Percentiles rank a stretch among this genome's conserved stretches.
Conservation (phyloP, 2,888 invertebrate genomes). For the Dicyrtoma fusca region DNA sequence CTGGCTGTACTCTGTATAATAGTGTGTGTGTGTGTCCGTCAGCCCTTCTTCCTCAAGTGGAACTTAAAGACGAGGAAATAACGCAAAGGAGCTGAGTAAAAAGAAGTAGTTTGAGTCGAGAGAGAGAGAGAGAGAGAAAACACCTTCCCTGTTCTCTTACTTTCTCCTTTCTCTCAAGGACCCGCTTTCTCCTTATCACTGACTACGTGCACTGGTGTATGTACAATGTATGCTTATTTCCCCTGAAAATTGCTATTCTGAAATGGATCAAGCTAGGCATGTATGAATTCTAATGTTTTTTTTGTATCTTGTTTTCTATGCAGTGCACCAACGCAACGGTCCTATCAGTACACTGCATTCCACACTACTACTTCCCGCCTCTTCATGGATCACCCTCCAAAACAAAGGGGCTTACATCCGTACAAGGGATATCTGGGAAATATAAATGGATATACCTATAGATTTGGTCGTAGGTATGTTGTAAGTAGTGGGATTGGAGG, state of each 20-base stretch:
- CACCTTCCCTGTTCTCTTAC: not conserved
- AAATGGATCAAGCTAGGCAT: constrained; percentile 15
- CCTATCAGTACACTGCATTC: too few relatives aligned
- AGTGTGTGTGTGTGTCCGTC: not conserved
- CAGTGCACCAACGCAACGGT: too few relatives aligned
- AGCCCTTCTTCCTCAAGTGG: constrained; percentile 20
- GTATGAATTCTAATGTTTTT: constrained; percentile 20
- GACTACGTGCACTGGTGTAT: not conserved
- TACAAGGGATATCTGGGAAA: too few relatives aligned
- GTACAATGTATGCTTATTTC: not conserved
- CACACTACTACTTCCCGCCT: too few relatives aligned
- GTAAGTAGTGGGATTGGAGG: too few relatives aligned
- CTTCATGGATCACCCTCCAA: too few relatives aligned
- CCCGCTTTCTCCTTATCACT: not conserved
- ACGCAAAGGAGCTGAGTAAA: not conserved
- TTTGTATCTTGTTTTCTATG: too few relatives aligned
- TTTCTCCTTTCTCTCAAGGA: not conserved
- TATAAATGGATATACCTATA: too few relatives aligned
- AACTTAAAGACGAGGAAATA: not conserved
- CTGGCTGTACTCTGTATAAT: too few relatives aligned
- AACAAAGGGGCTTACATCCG: too few relatives aligned
- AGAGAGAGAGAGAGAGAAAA: not conserved
- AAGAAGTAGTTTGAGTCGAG: not conserved
- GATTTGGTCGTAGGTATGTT: too few relatives aligned
- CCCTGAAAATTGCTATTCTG: not conserved